Evolutionary conservation across 1,140 invertebrate species (phyloP).

Genomic region (Drosophila subobscura): DNA sequence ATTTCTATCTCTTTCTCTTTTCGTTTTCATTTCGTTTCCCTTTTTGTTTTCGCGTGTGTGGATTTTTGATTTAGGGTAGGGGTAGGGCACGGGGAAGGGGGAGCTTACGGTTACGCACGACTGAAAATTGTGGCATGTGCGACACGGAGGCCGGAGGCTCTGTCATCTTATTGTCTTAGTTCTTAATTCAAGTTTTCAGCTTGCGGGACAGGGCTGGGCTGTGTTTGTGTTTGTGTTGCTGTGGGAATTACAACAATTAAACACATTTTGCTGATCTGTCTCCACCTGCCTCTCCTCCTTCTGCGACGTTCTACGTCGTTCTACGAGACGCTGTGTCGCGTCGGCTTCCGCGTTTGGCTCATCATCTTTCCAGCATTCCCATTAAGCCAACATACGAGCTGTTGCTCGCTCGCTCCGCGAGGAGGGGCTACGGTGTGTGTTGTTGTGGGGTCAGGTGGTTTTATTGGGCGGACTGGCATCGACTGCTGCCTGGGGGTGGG

Average conservation of each 20-base stretch:
- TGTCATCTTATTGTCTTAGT: too few species aligned
- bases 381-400: background rate
- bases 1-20: slow-evolving; percentile 7
- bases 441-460: background rate
- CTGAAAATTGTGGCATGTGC: slow-evolving; percentile 32
- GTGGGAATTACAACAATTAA: slow-evolving; percentile 49
- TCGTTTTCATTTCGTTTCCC: background rate
- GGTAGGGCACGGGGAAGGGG: too few species aligned
- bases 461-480: background rate
- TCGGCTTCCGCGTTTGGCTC: slow-evolving; percentile 43
- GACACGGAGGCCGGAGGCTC: background rate
- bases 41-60: slow-evolving; percentile 13
- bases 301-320: slow-evolving; percentile 31
- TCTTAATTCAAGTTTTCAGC: slow-evolving; percentile 30
- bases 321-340: slow-evolving; percentile 5
- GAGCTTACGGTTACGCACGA: slow-evolving; percentile 35
- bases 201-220: background rate
- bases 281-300: background rate
- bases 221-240: slow-evolving; percentile 19
- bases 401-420: too few species aligned
- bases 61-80: slow-evolving; percentile 21
- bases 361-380: slow-evolving; percentile 26
- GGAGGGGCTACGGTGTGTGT: too few species aligned
- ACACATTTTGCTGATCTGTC: slow-evolving; percentile 26
- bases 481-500: background rate